Evolutionary conservation across 64 coral and sea anemone species (phyloP).

Genomic region (Porites australiensis): DNA sequence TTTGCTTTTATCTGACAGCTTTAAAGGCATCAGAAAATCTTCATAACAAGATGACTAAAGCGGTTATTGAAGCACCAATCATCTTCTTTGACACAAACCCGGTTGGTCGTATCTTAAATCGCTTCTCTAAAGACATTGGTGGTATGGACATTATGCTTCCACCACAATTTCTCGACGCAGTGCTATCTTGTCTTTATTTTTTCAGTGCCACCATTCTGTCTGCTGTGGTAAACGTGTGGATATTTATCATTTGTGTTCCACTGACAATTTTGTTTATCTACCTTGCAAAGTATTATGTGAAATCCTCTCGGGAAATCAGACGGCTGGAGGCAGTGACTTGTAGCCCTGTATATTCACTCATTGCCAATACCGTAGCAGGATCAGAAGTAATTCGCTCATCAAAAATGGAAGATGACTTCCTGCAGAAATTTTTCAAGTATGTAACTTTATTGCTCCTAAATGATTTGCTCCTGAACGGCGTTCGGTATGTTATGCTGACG

Average conservation of each 20-base stretch:
- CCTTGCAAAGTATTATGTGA: no score
- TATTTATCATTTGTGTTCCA: slow-evolving; percentile 24
- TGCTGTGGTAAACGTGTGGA: slow-evolving; percentile 42
- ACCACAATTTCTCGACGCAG: not conserved
- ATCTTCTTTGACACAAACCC: no score
- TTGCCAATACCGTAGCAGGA: slow-evolving; percentile 44
- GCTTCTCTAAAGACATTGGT: slow-evolving; percentile 63
- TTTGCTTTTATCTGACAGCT: not conserved
- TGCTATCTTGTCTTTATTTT: not conserved
- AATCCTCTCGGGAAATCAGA: slow-evolving; percentile 41
- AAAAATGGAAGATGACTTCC: slow-evolving; percentile 19
- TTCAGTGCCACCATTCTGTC: slow-evolving; percentile 28
- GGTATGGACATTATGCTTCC: slow-evolving; percentile 55
- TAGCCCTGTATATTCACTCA: slow-evolving; percentile 6
- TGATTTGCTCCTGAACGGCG: no score
- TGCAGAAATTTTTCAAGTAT: slow-evolving; percentile 1
- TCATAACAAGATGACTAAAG: slow-evolving; percentile 34
- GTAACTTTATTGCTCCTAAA: not conserved
- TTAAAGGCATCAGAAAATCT: slow-evolving; percentile 48
- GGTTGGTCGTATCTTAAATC: slow-evolving; percentile 31
- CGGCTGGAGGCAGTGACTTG: slow-evolving; percentile 56
- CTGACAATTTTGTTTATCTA: not conserved
- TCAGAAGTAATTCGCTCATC: slow-evolving; percentile 60
- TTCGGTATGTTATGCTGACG: no score
- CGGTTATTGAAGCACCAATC: slow-evolving; percentile 34